Evolutionary conservation across 2,113 vertebrate species (phyloP).

Genomic region (Connochaetes taurinus): DNA sequence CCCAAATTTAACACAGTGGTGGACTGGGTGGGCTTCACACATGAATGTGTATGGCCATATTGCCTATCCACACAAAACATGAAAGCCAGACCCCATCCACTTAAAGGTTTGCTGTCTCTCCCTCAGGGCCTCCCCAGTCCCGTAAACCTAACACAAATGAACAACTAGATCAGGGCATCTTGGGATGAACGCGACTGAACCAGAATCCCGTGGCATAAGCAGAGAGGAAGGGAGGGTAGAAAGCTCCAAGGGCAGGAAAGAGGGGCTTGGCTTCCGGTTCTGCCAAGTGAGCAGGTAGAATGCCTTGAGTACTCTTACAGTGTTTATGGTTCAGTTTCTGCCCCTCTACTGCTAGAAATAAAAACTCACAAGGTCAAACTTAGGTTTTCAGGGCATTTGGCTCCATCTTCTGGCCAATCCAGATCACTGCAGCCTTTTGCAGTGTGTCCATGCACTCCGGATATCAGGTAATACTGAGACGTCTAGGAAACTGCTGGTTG

Average conservation of each 20-base stretch:
- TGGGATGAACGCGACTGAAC: not conserved
- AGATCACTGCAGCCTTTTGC: not conserved
- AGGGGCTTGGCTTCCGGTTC: not conserved
- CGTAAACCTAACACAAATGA: not conserved
- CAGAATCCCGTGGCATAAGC: not conserved
- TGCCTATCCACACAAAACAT: accelerated
- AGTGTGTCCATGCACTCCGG: accelerated
- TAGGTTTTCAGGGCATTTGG: constrained; percentile 14
- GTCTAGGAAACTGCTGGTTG: not conserved
- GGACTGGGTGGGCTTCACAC: not conserved
- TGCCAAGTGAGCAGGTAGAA: not conserved
- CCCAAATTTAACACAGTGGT: not conserved
- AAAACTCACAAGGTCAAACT: not conserved
- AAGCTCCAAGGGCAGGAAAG: not conserved
- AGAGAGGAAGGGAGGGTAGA: not conserved
- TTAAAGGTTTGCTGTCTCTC: not conserved
- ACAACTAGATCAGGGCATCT: not conserved
- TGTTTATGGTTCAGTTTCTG: not conserved
- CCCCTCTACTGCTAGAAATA: not conserved
- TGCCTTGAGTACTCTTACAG: not conserved
- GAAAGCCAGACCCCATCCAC: not conserved
- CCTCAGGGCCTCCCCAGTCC: not conserved
- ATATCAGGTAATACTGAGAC: not conserved
- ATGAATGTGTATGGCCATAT: not conserved
- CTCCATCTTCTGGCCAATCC: constrained; percentile 56